Base-by-base conservation (phyloP, 1,140 invertebrate species). In the Aphis craccivora region DNA sequence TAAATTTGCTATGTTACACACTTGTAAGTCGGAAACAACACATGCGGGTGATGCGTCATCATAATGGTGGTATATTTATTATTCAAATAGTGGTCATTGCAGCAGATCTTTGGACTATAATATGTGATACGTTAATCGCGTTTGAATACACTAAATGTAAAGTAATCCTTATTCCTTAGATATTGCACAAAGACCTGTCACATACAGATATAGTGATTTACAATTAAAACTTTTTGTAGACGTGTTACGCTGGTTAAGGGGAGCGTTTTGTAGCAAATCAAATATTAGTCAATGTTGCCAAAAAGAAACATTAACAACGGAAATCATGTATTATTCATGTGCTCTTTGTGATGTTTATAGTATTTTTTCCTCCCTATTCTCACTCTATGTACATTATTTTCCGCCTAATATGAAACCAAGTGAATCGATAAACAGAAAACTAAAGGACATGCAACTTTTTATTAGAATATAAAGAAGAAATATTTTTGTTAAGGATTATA, bases 251-350 rank as follows among this genome's bases (percentile, higher is more conserved):
- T 43, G 89, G 53, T 20, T 76, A 45, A 48, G 90, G 90, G 90
- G 37, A n/a, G 40, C 43, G 43, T 81, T 91, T 91, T 37, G 45
- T 35, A 43, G 60, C 43, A 91, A 92, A 81, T 76, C 91, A 92
- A 92, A 92, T 92, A 92, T 92, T 92, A 81, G 91, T 83, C 67
- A 35, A 76, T 48, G 91, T 81, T 92, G 45, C 48, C 48, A 86
- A 93, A 92, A 93, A 25, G n/a, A 86, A 84, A 93, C 91, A 37
- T 93, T 93, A 81, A 84, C 45, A 55, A 53, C 48, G 91, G 45
- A 92, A 92, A 86, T 93, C 81, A 93, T 93, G 91, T 93, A 93
- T 93, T 93, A 93, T 93, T 93, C 91, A 93, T 84, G 48, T 25
- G n/a, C 23, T 86, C 48, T 93, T 93, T 93, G 81, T 86, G 37